These are phyloP conservation scores for Agriotes lineatus DNA, from an alignment of 2,888 invertebrate genomes.

Conservation along the genomic window DNA sequence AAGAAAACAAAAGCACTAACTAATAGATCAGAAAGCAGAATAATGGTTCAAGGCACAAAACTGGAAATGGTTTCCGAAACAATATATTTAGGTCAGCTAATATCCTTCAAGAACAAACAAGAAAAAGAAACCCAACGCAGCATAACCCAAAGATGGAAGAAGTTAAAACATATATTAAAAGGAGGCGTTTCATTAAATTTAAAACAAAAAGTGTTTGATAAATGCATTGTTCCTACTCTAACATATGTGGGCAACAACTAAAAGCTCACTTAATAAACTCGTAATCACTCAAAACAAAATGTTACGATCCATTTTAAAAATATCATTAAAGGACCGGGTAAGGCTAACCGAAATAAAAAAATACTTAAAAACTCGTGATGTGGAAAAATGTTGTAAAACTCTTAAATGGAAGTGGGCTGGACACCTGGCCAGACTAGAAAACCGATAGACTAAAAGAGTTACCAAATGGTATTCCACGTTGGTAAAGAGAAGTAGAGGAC, in stretches of 20 bases:
- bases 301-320: background rate
- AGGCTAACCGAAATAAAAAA: background rate
- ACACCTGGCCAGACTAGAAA: background rate
- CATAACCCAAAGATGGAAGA: too few species aligned
- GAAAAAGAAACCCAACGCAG: too few species aligned
- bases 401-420: background rate
- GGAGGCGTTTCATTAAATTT: background rate
- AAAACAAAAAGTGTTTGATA: background rate
- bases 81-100: too few species aligned
- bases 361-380: slow-evolving; percentile 3
- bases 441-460: background rate
- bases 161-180: background rate
- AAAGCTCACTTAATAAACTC: too few species aligned
- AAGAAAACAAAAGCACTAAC: too few species aligned
- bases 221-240: too few species aligned
- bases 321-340: background rate
- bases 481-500: background rate
- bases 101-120: too few species aligned
- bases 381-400: background rate
- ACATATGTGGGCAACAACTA: too few species aligned
- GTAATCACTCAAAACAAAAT: background rate
- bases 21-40: too few species aligned
- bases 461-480: background rate
- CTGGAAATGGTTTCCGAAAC: too few species aligned
- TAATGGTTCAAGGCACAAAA: too few species aligned